Evolutionary conservation across 2,888 invertebrate genomes (phyloP).

Genomic region (Coelopa pilipes): DNA sequence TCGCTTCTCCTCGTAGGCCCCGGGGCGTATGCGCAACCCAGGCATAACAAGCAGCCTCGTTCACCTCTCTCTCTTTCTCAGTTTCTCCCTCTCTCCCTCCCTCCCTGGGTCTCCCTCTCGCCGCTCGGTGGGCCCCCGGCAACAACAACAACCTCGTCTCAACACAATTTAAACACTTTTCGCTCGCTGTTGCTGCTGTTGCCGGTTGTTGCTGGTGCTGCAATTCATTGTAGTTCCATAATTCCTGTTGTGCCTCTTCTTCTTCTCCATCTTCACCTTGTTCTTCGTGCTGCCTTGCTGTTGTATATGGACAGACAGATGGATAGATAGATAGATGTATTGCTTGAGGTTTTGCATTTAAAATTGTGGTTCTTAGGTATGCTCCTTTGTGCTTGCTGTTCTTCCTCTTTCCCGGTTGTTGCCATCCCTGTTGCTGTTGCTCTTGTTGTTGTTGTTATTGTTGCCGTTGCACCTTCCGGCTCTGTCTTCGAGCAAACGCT

Average conservation of each 20-base stretch:
- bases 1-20: background rate
- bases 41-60: background rate
- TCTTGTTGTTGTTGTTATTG: background rate
- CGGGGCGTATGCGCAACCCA: background rate
- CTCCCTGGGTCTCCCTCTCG: background rate
- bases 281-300: background rate
- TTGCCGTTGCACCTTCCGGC: slow-evolving; percentile 2
- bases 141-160: no score
- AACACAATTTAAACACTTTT: slow-evolving; percentile 1
- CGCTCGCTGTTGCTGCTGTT: background rate
- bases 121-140: background rate
- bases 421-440: background rate
- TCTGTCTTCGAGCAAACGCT: background rate
- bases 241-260: background rate
- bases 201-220: background rate
- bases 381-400: background rate
- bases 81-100: background rate
- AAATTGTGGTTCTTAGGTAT: background rate
- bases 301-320: background rate
- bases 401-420: background rate
- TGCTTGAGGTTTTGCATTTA: background rate
- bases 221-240: background rate
- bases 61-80: background rate
- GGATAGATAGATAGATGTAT: background rate
- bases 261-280: background rate